These are phyloP conservation scores for Sinocyclocheilus anshuiensis DNA, from an alignment of 2,113 vertebrate genomes.

Conservation along the genomic window DNA sequence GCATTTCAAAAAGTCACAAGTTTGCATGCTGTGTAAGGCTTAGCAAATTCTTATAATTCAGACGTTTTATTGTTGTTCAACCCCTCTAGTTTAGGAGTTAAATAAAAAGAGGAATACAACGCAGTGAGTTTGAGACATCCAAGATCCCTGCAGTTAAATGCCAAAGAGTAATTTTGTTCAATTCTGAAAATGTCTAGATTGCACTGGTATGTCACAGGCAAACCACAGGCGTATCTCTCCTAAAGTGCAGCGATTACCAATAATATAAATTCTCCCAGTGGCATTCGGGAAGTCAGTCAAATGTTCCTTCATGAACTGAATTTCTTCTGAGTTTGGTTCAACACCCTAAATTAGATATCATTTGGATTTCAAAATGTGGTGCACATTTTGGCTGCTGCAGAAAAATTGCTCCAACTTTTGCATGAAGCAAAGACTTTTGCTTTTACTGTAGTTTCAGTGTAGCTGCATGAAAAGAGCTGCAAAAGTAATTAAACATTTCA, in stretches of 20 bases:
- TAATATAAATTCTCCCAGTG: slow-evolving; percentile 69
- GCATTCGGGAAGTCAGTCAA: slow-evolving; percentile 65
- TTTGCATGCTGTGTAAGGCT: slow-evolving; percentile 37
- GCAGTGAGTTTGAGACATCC: slow-evolving; percentile 64
- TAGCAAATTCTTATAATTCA: slow-evolving; percentile 57
- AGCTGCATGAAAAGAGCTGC: background rate
- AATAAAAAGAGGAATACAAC: slow-evolving; percentile 66
- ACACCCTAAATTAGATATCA: slow-evolving; percentile 62
- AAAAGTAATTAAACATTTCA: slow-evolving; percentile 17
- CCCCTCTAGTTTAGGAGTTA: slow-evolving; percentile 22
- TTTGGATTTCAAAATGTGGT: slow-evolving; percentile 50
- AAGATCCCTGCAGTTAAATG: slow-evolving; percentile 69
- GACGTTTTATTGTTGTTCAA: slow-evolving; percentile 21
- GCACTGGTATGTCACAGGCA: slow-evolving; percentile 65
- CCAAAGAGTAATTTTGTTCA: slow-evolving; percentile 64
- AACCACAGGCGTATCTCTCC: slow-evolving; percentile 68
- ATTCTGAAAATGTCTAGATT: slow-evolving; percentile 65
- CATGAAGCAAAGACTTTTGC: slow-evolving; percentile 51
- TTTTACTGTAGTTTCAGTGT: background rate
- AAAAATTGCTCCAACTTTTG: slow-evolving; percentile 56
- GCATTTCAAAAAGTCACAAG: background rate
- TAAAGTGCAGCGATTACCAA: slow-evolving; percentile 72
- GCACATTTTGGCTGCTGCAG: slow-evolving; percentile 48
- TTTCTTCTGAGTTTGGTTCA: slow-evolving; percentile 48
- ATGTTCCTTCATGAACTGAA: slow-evolving; percentile 50